phyloP scores from a whole-genome alignment of 1,140 invertebrate genomes.

The Dendroctonus ponderosae region DNA sequence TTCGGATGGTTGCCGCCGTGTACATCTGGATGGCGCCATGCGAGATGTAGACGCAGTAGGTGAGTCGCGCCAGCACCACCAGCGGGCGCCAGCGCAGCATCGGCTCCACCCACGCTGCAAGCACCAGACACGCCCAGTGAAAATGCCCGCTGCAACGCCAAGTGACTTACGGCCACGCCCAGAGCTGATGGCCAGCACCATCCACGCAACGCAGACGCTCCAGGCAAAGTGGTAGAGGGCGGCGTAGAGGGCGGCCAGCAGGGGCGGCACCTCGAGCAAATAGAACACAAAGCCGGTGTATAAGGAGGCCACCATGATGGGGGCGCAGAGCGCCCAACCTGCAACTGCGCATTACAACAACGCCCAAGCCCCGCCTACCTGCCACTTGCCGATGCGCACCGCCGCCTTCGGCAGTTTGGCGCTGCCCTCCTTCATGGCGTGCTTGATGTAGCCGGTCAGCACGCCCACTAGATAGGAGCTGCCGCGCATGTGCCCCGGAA shows the following conservation, averaged over 20 bases:
- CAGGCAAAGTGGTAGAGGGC: slow-evolving; percentile 65
- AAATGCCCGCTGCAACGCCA: too few species aligned
- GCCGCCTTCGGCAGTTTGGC: slow-evolving; percentile 18
- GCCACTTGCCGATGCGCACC: slow-evolving; percentile 16
- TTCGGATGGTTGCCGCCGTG: slow-evolving; percentile 57
- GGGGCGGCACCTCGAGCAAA: slow-evolving; percentile 55
- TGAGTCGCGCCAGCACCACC: slow-evolving; percentile 63
- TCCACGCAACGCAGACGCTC: slow-evolving; percentile 68
- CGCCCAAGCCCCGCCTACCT: neutral
- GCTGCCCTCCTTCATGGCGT: slow-evolving; percentile 25
- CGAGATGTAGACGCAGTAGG: slow-evolving; percentile 71
- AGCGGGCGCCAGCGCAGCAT: slow-evolving; percentile 65
- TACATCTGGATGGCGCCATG: slow-evolving; percentile 68
- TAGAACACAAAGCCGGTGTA: slow-evolving; percentile 64
- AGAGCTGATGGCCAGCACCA: slow-evolving; percentile 57
- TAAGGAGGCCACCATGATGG: slow-evolving; percentile 49
- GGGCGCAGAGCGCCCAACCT: slow-evolving; percentile 49
- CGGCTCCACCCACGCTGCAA: slow-evolving; percentile 58
- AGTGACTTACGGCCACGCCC: slow-evolving; percentile 43
- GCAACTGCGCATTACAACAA: neutral
- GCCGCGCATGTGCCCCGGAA: slow-evolving; percentile 70
- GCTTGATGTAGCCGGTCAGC: slow-evolving; percentile 30
- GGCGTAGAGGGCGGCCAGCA: slow-evolving; percentile 65
- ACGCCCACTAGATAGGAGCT: slow-evolving; percentile 63
- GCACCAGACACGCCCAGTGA: too few species aligned